Evolutionary conservation across 2,113 vertebrate species (phyloP).

Genomic region (Nyctereutes procyonoides): DNA sequence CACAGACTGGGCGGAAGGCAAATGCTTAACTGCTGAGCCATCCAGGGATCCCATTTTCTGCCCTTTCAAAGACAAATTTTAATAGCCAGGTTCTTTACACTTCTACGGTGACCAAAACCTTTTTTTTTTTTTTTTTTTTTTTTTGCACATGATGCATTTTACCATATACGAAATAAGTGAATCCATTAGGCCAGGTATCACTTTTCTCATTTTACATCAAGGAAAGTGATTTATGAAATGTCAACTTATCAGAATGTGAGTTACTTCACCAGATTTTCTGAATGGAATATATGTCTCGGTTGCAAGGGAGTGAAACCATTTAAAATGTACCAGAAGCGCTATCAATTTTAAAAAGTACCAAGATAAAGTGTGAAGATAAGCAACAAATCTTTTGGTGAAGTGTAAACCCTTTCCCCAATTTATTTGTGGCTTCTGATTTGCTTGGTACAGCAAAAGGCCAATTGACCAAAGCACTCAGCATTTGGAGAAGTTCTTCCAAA

Average conservation of each 20-base stretch:
- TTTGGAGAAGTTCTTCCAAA: conserved; percentile 49
- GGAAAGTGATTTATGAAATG: neutral
- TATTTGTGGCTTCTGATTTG: neutral
- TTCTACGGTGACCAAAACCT: neutral
- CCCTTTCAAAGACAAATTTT: neutral
- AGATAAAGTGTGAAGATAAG: neutral
- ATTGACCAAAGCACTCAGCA: neutral
- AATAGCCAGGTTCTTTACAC: neutral
- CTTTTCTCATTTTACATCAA: neutral
- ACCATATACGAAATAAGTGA: neutral
- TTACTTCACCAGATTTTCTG: neutral
- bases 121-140: no score
- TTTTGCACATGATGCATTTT: neutral
- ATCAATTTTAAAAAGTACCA: neutral
- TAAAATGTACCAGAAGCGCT: neutral
- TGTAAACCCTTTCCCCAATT: neutral
- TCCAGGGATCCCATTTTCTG: neutral
- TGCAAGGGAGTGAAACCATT: neutral
- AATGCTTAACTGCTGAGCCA: no score
- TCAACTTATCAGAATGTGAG: neutral
- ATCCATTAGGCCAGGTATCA: neutral
- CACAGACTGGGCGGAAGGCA: neutral
- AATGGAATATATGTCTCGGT: neutral
- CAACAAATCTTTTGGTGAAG: neutral
- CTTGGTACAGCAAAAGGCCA: neutral